These are phyloP conservation scores for Megamerina dolium DNA, from an alignment of 2,888 invertebrate species.

Conservation along the genomic window DNA sequence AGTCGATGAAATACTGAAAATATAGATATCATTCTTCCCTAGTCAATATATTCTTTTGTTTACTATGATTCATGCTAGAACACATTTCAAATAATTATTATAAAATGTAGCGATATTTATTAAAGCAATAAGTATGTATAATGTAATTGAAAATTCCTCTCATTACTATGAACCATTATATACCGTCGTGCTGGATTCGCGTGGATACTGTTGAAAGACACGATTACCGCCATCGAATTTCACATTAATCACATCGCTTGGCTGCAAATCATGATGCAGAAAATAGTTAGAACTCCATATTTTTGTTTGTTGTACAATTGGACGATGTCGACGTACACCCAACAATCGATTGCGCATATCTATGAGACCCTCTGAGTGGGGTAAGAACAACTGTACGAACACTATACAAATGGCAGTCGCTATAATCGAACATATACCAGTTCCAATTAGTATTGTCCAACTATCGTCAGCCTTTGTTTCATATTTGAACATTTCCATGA, in stretches of 20 bases:
- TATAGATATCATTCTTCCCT: too few relatives aligned
- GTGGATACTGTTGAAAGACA: conserved; percentile 37
- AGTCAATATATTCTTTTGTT: too few relatives aligned
- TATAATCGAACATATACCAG: conserved; percentile 22
- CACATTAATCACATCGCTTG: conserved; percentile 27
- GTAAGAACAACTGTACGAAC: conserved; percentile 29
- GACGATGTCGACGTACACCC: conserved; percentile 27
- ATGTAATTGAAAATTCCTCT: too few relatives aligned
- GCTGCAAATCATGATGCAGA: conserved; percentile 31
- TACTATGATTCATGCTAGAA: too few relatives aligned
- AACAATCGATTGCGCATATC: conserved; percentile 37
- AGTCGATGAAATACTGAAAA: too few relatives aligned
- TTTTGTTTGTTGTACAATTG: conserved; percentile 27
- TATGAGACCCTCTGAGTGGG: conserved; percentile 31
- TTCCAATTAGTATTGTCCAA: conserved; percentile 27
- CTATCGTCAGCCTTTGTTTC: conserved; percentile 23
- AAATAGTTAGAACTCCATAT: conserved; percentile 37
- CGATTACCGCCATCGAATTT: conserved; percentile 29
- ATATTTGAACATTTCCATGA: conserved; percentile 32
- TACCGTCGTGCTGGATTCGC: too few relatives aligned
- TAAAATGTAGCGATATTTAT: too few relatives aligned
- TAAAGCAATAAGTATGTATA: too few relatives aligned
- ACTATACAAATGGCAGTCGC: conserved; percentile 27
- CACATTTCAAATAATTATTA: too few relatives aligned
- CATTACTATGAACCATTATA: too few relatives aligned